Conservation (phyloP, 2,888 invertebrate species). For the Coelopa pilipes region DNA sequence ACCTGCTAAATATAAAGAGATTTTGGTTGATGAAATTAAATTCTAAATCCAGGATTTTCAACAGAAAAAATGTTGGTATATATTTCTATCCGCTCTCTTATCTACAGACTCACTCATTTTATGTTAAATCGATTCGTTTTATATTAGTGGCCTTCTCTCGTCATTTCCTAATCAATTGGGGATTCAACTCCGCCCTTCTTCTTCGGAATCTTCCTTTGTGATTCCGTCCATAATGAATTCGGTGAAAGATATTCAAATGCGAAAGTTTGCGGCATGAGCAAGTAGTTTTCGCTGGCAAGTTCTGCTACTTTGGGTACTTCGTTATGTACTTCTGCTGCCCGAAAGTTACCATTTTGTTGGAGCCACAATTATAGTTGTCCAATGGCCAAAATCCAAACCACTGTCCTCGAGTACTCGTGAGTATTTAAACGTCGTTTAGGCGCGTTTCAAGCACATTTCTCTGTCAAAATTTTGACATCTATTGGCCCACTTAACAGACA, state of each 20-base stretch:
- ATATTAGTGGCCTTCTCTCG: neutral
- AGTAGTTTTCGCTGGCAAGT: neutral
- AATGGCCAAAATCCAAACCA: neutral
- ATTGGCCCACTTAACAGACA: conserved; percentile 32
- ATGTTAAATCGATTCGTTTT: too few relatives aligned
- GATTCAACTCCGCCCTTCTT: conserved; percentile 20
- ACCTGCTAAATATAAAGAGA: neutral
- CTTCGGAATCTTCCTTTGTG: conserved; percentile 19
- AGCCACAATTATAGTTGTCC: neutral
- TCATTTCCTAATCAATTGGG: conserved; percentile 37
- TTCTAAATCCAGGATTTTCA: too few relatives aligned
- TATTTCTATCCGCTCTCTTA: too few relatives aligned
- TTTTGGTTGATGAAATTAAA: too few relatives aligned
- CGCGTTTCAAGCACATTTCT: conserved; percentile 32
- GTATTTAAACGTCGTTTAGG: conserved; percentile 23
- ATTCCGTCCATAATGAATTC: conserved; percentile 32
- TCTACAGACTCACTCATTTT: too few relatives aligned
- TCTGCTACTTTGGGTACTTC: neutral
- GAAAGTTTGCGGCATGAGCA: neutral
- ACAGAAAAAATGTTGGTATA: too few relatives aligned
- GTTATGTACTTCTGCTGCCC: neutral
- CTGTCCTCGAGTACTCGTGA: neutral
- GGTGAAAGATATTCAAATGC: conserved; percentile 12
- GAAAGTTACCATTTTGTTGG: neutral
- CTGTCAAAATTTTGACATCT: conserved; percentile 34